phyloP scores from a whole-genome alignment of 2,113 vertebrate species.

The Cichladusa arquata region DNA sequence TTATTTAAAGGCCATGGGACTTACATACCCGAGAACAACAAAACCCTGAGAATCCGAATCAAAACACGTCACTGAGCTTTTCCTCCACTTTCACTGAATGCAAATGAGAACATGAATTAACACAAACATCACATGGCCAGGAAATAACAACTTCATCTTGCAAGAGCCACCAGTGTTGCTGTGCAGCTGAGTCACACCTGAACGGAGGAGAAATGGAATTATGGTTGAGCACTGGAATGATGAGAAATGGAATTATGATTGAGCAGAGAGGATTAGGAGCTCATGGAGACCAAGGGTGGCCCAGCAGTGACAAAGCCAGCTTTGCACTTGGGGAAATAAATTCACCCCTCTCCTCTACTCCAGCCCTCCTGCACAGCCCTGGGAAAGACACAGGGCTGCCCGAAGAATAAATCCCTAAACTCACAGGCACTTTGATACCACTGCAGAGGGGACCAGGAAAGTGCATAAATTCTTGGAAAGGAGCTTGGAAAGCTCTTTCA shows the following conservation, averaged over 20 bases:
- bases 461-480: not conserved
- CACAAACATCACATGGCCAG: not conserved
- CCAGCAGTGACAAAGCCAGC: not conserved
- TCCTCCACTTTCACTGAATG: not conserved
- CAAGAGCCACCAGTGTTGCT: not conserved
- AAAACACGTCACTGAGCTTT: not conserved
- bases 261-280: not conserved
- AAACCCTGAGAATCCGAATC: not conserved
- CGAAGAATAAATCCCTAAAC: not conserved
- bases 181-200: conserved; percentile 8
- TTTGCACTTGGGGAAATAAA: not conserved
- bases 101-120: not conserved
- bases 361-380: not conserved
- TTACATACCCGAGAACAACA: not conserved
- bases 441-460: not conserved
- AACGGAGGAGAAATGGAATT: not conserved
- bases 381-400: not conserved
- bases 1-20: not conserved
- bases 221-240: not conserved
- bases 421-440: not conserved
- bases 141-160: not conserved
- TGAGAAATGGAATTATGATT: not conserved
- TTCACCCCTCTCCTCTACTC: not conserved
- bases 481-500: not conserved
- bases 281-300: not conserved